These are phyloP conservation scores for Bedellia somnulentella DNA, from an alignment of 2,888 invertebrate species.

Conservation along the genomic window DNA sequence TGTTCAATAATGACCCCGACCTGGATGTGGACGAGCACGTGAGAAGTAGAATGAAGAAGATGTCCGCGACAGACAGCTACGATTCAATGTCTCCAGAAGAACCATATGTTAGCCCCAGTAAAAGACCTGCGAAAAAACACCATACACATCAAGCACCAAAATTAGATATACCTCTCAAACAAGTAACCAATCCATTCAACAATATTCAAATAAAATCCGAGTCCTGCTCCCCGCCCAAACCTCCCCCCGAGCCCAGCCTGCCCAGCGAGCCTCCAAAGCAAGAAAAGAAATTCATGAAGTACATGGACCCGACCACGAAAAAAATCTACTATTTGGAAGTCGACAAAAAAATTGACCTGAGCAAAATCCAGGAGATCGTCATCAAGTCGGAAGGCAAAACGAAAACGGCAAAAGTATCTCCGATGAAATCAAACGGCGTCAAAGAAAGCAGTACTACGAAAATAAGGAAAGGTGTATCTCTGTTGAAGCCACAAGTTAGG, in stretches of 20 bases:
- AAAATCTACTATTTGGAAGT: constrained; percentile 49
- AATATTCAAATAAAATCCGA: too few relatives aligned
- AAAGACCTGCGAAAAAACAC: too few relatives aligned
- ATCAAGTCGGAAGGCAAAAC: constrained; percentile 27
- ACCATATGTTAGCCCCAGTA: too few relatives aligned
- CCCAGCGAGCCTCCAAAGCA: too few relatives aligned
- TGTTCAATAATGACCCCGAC: constrained; percentile 35
- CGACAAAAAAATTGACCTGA: constrained; percentile 35
- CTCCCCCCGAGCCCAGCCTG: too few relatives aligned
- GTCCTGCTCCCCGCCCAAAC: too few relatives aligned
- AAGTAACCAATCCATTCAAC: too few relatives aligned
- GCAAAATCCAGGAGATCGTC: constrained; percentile 42
- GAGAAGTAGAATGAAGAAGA: too few relatives aligned
- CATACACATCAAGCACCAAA: too few relatives aligned
- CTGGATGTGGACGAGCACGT: constrained; percentile 44
- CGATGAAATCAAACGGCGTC: constrained; percentile 33
- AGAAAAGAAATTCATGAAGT: constrained; percentile 42
- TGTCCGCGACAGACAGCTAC: too few relatives aligned
- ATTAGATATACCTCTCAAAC: too few relatives aligned
- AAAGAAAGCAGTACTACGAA: constrained; percentile 19
- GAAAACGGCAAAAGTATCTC: constrained; percentile 33
- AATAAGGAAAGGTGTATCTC: constrained; percentile 24
- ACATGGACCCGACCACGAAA: constrained; percentile 39
- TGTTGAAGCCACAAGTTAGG: constrained; percentile 34
- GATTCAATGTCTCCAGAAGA: too few relatives aligned